Evolutionary conservation across 2,113 vertebrate genomes (phyloP), one percentile per base, ranked within the genome.

Genomic region (Malurus elegans): DNA sequence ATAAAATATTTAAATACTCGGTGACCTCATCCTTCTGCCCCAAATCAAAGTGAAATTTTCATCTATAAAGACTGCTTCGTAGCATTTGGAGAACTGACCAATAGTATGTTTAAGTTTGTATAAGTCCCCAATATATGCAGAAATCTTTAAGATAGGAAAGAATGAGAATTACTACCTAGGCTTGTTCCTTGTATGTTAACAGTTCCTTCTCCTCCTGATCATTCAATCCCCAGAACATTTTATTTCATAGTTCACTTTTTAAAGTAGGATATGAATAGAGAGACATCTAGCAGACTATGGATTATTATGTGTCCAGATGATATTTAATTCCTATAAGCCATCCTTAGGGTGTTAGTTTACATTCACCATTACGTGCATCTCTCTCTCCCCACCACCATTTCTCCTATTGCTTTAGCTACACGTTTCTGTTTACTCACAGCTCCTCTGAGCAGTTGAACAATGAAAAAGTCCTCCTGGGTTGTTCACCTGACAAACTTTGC

Each of bases 351-450:
- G 3, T 64, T 45, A n/a, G 8, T 74, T 75, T 53, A 44, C 16
- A 14, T 14, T 29, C 53, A 71, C 13, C 48, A 62, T 32, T 38
- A 13, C 28, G 28, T 58, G 29, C 20, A 9, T 31, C 45, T 36
- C 98, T 97, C 95, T 98, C 98, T 61, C 95, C 98, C 97, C 67
- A 98, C 98, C 75, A 97, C 94, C 97, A 96, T 98, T 97, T 98
- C 97, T 97, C 98, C 98, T 67, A 98, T 97, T 40, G 97, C 97
- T 97, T 98, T 98, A 96, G 98, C 97, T 86, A 98, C 96, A 56
- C 95, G 96, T 92, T 98, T 98, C 56, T 98, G 97, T 96, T 98
- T 98, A n/a, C 98, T 95, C 98, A 97, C 24, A 98, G 48, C 23
- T 79, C 12, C 96, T 50, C 96, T 97, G 53, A 98, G 97, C 70